Percentiles rank a stretch among this genome's conserved stretches.
phyloP scores from a whole-genome alignment of 35 echinoderm and acorn worm genomes.

The Lytechinus variegatus region DNA sequence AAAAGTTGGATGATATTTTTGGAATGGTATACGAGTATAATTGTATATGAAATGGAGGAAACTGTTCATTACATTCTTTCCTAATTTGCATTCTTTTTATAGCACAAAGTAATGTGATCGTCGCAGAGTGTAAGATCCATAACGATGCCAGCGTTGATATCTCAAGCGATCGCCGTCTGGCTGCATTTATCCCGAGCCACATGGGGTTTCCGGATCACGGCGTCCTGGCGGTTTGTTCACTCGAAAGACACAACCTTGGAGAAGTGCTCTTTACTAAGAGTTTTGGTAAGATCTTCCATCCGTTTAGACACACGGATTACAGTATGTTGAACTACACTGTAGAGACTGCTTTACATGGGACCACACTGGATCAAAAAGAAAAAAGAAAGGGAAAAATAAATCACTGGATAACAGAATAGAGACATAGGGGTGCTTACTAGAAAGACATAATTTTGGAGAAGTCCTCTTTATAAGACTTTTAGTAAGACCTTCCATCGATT shows the following conservation, averaged over 20 bases:
- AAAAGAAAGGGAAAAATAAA: too few relatives aligned
- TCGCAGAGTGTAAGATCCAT: constrained; percentile 91
- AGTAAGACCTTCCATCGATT: too few relatives aligned
- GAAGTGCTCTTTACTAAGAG: constrained; percentile 82
- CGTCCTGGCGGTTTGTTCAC: constrained; percentile 77
- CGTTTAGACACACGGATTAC: background rate
- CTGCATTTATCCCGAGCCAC: constrained; percentile 86
- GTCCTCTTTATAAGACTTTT: too few relatives aligned
- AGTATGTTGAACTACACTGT: background rate
- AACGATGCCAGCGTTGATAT: constrained; percentile 96
- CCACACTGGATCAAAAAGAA: background rate
- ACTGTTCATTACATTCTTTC: too few relatives aligned
- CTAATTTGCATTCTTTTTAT: background rate
- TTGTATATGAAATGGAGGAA: too few relatives aligned
- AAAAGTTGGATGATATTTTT: too few relatives aligned
- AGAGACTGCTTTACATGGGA: background rate
- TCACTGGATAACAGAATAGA: too few relatives aligned
- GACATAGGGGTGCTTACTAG: too few relatives aligned
- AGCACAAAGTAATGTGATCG: constrained; percentile 81
- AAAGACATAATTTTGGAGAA: too few relatives aligned
- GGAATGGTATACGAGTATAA: too few relatives aligned
- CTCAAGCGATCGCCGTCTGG: constrained; percentile 73
- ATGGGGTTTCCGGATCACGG: constrained; percentile 88
- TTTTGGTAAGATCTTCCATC: constrained; percentile 73
- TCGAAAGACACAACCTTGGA: constrained; percentile 82